A percentile compares a stretch with the other conserved stretches of the same genome.
These are phyloP conservation scores for Eulemur coronatus DNA, from an alignment of 2,797 vertebrate species.

Conservation along the genomic window DNA sequence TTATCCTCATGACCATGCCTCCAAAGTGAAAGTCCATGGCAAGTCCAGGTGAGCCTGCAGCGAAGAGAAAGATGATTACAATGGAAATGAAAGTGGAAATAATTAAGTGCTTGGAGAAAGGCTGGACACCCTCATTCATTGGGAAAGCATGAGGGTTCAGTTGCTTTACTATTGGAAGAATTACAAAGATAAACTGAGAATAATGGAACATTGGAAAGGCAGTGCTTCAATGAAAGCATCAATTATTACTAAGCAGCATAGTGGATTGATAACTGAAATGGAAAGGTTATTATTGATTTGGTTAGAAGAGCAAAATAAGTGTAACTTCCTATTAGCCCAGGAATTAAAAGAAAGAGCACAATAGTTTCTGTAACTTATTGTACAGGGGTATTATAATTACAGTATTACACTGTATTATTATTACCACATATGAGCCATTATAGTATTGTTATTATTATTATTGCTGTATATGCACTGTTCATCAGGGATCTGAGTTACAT, in stretches of 20 bases:
- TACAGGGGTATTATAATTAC: neutral
- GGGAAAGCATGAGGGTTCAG: neutral
- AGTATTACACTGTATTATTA: neutral
- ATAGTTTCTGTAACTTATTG: neutral
- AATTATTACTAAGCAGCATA: neutral
- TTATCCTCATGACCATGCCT: neutral
- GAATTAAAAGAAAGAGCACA: neutral
- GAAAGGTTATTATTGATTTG: neutral
- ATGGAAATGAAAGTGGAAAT: neutral
- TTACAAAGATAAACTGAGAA: neutral
- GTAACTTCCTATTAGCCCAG: neutral
- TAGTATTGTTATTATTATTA: neutral
- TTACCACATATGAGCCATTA: too few species aligned
- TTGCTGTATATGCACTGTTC: neutral
- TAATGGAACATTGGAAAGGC: neutral
- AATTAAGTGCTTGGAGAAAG: neutral
- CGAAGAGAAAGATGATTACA: neutral
- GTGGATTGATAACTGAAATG: neutral
- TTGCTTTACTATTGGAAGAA: neutral
- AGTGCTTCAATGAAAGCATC: neutral
- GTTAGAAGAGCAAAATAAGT: neutral
- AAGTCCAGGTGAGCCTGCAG: neutral
- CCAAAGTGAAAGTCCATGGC: neutral
- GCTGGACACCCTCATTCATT: neutral
- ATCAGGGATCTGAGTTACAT: neutral